Base-by-base conservation (phyloP, 2,797 vertebrate species). In the Sebastiscus tertius region DNA sequence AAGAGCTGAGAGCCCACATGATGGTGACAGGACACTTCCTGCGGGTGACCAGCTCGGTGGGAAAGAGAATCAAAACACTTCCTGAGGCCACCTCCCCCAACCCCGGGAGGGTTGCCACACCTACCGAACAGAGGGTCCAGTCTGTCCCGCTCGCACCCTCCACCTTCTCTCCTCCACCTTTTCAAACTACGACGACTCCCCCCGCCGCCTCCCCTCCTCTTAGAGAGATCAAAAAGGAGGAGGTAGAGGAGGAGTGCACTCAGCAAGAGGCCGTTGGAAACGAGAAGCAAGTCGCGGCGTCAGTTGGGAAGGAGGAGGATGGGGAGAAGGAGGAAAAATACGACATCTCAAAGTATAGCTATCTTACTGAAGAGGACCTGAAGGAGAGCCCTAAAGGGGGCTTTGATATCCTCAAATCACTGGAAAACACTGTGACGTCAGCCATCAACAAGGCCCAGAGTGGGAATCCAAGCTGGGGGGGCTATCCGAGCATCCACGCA, bases 371-470 rank as follows among this genome's bases (percentile, higher is more conserved):
- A 91, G 98, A 98, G 0, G 98, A 99, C 93, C 92, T 99, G 24
- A 97, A 99, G 76, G 98, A 98, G 90, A 99, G 96, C 60, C 99
- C 99, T 8, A 99, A 99, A 92, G 97, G 97, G 0, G 98, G 98
- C 1, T 93, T 99, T 24, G 98, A 99, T 92, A 99, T 99, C 85
- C 95, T 99, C 13, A 99, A 99, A 92, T 99, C 97, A 80, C 94
- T 99, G 62, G 99, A 99, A 95, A 98, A 99, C 90, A 99, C 99
- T 0, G 98, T 99, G 83, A 97, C 98, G 0, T 98, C 98, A 2
- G 98, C 98, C 49, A 99, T 99, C 92, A 99, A 98, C 93, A 99
- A 99, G 95, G 99, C 98, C 49, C 98, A 99, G 95, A 99, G 98
- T 33, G 98, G 98, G 72, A 97, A 98, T 12, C 97, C 98, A 7